phyloP scores from a whole-genome alignment of 2,113 vertebrate species.

The Peromyscus polionotus region DNA sequence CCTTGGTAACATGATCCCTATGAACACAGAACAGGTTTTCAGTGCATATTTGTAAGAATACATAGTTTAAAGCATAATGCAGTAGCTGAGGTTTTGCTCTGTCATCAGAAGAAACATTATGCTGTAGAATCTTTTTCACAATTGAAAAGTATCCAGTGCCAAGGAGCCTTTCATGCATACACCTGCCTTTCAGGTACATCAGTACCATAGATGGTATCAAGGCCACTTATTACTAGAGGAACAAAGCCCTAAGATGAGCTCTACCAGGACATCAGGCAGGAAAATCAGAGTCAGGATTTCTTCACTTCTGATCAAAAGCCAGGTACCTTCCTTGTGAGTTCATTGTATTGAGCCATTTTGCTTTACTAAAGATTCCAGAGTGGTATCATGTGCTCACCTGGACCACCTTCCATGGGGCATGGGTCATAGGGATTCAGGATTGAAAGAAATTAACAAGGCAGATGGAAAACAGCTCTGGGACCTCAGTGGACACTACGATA shows the following conservation, averaged over 20 bases:
- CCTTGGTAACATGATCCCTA: neutral
- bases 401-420: neutral
- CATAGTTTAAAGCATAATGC: neutral
- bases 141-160: neutral
- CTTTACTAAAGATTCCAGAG: neutral
- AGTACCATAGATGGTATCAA: neutral
- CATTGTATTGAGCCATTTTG: neutral
- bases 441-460: neutral
- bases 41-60: neutral
- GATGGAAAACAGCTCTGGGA: neutral
- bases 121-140: neutral
- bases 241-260: neutral
- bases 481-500: neutral
- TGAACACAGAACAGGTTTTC: neutral
- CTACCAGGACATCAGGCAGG: neutral
- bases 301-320: neutral
- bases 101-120: neutral
- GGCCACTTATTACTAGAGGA: neutral
- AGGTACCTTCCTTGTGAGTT: neutral
- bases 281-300: neutral
- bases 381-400: neutral
- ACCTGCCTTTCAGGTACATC: neutral
- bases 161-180: neutral
- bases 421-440: neutral
- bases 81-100: conserved; percentile 22